Evolutionary conservation across 1,140 invertebrate species (phyloP).

Genomic region (Papilio machaon): DNA sequence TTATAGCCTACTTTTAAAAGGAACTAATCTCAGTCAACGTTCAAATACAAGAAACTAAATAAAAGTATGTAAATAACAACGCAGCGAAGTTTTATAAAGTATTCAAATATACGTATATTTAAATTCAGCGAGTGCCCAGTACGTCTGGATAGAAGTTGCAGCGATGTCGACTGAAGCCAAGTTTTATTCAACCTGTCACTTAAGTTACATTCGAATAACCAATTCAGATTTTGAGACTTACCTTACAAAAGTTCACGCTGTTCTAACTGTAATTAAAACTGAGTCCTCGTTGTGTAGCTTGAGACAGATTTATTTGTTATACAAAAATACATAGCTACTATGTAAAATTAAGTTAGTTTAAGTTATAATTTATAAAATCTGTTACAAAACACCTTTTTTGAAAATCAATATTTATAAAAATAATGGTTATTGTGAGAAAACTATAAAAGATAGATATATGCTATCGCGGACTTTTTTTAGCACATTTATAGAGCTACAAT

Average conservation of each 20-base stretch:
- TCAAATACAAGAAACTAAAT: not conserved
- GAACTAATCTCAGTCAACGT: not conserved
- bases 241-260: not conserved
- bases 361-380: too few species aligned
- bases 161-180: not conserved
- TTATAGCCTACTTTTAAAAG: not conserved
- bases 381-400: too few species aligned
- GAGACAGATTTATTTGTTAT: too few species aligned
- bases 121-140: not conserved
- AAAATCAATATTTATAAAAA: too few species aligned
- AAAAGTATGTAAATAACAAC: not conserved
- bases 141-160: not conserved
- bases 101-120: not conserved
- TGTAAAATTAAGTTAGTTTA: too few species aligned
- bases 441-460: too few species aligned
- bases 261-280: not conserved
- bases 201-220: not conserved
- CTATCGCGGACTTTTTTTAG: too few species aligned
- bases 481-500: too few species aligned
- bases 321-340: too few species aligned
- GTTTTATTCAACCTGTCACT: constrained; percentile 9
- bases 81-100: not conserved
- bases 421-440: too few species aligned
- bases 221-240: not conserved
- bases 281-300: not conserved